Conservation (phyloP, 1,140 invertebrate species). For the Brachionus paranguensis region DNA sequence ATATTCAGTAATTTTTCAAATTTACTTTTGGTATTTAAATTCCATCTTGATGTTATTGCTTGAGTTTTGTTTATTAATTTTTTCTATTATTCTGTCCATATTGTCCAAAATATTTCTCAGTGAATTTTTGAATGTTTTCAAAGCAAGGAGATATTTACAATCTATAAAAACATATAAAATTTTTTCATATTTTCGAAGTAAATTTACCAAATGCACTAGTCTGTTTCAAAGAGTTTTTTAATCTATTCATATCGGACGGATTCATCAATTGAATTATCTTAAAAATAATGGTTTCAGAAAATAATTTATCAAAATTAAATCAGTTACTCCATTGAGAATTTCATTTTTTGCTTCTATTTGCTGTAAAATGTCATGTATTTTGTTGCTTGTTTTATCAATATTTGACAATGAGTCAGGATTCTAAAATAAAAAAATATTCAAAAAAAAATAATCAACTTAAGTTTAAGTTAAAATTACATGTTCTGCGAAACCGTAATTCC, state of each 20-base stretch:
- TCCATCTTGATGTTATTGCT: neutral
- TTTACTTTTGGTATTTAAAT: conserved; percentile 22
- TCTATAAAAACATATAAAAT: neutral
- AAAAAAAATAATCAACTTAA: neutral
- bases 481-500: neutral
- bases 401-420: neutral
- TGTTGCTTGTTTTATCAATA: neutral
- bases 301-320: neutral
- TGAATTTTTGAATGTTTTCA: neutral
- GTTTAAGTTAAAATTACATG: neutral
- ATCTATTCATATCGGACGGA: neutral
- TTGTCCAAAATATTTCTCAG: neutral
- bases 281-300: neutral
- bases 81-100: neutral
- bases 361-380: neutral
- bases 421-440: neutral
- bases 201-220: neutral
- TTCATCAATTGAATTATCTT: neutral
- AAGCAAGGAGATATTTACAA: neutral
- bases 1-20: neutral
- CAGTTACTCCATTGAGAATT: neutral
- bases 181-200: neutral
- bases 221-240: conserved; percentile 4
- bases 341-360: conserved; percentile 10
- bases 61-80: neutral